Evolutionary conservation across 53 echinoderm and acorn worm species (phyloP), one percentile per base, ranked within the genome.

Genomic region (Zoroaster sp.): DNA sequence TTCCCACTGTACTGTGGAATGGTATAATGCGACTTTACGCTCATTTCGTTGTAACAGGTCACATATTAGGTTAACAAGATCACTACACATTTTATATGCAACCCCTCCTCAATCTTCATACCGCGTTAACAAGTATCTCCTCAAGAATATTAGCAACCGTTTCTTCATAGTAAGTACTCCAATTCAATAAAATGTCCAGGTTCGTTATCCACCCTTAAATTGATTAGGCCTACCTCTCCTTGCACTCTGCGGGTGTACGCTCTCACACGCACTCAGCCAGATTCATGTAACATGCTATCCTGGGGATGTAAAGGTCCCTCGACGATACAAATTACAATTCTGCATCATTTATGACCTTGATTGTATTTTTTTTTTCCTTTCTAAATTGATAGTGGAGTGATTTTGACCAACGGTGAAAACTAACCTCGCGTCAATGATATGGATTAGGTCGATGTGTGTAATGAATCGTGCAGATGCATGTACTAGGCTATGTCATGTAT

Each of bases 381-480:
- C n/a, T 31, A 53, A 52, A 77, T 37, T 51, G 51, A 51, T 49
- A n/a, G 51, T 51, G 37, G 8, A 35, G 6, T 51, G n/a, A 33
- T 51, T 52, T 77, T 32, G 77, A 51, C 14, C 30, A 30, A 41
- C 14, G 28, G 42, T 11, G 6, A 21, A 74, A 52, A 32, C 52
- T 28, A 46, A 77, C n/a, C 35, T 30, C 31, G 42, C 43, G n/a
- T 54, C 77, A 77, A 77, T 77, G 63, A 77, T 51, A 51, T 77
- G 51, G 77, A 77, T 77, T 52, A 7, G 28, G 54, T 15, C 34
- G 17, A 35, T 35, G 49, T 51, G 77, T 53, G 77, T 74, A 32
- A 34, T 49, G 53, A 74, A 42, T 59, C 63, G 28, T n/a, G 63
- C 21, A 25, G 23, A 59, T 25, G 63, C 28, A 1, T 44, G 12